Percentiles rank a stretch among this genome's conserved stretches.
phyloP scores from a whole-genome alignment of 2,888 invertebrate species.

The Seira sanloemensis region DNA sequence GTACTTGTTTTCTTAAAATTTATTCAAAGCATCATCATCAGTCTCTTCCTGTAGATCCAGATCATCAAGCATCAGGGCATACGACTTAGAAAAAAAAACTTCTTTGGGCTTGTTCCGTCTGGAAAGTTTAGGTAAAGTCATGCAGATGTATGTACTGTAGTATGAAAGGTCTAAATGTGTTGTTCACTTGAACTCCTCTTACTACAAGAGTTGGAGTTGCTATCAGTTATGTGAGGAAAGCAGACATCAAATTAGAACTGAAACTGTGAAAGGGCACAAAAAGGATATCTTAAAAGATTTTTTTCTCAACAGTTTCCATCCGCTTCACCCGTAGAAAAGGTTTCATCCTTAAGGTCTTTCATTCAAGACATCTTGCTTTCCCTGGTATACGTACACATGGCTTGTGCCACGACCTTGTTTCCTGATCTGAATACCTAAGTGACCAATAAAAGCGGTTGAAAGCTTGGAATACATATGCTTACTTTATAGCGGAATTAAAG shows the following conservation, averaged over 20 bases:
- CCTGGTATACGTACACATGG: neutral
- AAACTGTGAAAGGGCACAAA: neutral
- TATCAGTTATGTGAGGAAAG: neutral
- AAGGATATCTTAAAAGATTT: too few relatives aligned
- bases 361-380: neutral
- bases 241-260: neutral
- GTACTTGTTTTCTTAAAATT: neutral
- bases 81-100: neutral
- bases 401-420: slow-evolving; percentile 59
- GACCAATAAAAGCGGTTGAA: slow-evolving; percentile 53
- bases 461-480: slow-evolving; percentile 30
- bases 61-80: neutral
- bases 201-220: neutral
- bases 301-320: too few relatives aligned
- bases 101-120: neutral
- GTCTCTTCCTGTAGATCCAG: neutral
- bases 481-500: neutral
- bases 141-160: neutral
- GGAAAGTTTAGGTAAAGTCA: neutral
- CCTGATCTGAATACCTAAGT: slow-evolving; percentile 63
- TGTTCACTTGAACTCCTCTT: neutral
- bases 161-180: neutral
- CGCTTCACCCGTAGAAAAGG: too few relatives aligned
- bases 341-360: neutral
- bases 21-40: neutral